A percentile compares a stretch with the other conserved stretches of the same genome.
These are phyloP conservation scores for Saguinus oedipus DNA, from an alignment of 2,797 vertebrate species.

Conservation along the genomic window DNA sequence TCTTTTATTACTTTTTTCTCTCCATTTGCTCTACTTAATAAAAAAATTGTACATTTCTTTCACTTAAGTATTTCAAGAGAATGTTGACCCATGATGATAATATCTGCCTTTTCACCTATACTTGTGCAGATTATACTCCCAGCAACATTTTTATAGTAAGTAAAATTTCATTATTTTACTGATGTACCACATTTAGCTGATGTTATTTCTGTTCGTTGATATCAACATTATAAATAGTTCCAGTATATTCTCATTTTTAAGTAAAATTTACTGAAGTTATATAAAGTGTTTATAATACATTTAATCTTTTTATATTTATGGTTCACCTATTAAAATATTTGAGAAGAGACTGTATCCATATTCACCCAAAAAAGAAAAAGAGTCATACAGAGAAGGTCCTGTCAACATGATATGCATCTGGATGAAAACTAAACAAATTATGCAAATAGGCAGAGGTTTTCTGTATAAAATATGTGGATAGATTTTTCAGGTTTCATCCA, in stretches of 20 bases:
- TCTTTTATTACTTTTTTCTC: constrained; percentile 19
- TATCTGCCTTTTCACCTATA: neutral
- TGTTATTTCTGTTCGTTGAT: neutral
- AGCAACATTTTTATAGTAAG: neutral
- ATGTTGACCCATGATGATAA: neutral
- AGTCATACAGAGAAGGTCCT: constrained; percentile 29
- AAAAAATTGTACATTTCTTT: constrained; percentile 19
- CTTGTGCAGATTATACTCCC: neutral
- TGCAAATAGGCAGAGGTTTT: constrained; percentile 75
- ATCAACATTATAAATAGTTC: neutral
- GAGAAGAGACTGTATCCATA: neutral
- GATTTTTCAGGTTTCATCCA: constrained; percentile 71
- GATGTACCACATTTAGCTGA: neutral
- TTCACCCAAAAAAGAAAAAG: constrained; percentile 31
- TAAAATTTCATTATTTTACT: neutral
- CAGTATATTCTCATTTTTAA: constrained; percentile 2
- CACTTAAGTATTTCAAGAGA: constrained; percentile 38
- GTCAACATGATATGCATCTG: constrained; percentile 61
- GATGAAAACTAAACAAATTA: constrained; percentile 70
- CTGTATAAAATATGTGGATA: constrained; percentile 48
- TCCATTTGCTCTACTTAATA: constrained; percentile 5
- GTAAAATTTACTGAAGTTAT: neutral
- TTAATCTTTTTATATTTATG: constrained; percentile 38
- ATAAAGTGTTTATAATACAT: neutral
- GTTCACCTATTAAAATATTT: constrained; percentile 54